Evolutionary conservation across 2,888 invertebrate genomes (phyloP).

Genomic region (Sinelater perroti): DNA sequence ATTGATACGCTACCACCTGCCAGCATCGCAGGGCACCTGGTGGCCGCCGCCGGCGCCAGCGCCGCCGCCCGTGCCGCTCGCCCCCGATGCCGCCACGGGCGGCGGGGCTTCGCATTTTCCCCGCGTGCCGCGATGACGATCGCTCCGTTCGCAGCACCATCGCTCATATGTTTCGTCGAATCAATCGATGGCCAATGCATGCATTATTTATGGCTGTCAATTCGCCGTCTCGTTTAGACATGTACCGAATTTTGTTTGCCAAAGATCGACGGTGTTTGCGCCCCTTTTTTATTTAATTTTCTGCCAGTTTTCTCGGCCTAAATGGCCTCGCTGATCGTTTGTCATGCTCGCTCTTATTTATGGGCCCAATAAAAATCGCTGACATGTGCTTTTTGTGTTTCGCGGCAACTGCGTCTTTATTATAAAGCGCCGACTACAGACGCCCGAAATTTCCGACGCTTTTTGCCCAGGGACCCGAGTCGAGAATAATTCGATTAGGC

Average conservation of each 20-base stretch:
- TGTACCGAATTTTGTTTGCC: conserved; percentile 26
- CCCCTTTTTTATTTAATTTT: conserved; percentile 24
- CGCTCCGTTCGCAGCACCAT: conserved; percentile 36
- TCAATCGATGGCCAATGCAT: conserved; percentile 30
- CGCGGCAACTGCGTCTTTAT: conserved; percentile 23
- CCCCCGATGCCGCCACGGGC: conserved; percentile 33
- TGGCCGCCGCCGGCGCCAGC: conserved; percentile 6
- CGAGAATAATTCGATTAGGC: no score
- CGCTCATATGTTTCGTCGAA: conserved; percentile 42
- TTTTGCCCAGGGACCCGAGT: conserved; percentile 3
- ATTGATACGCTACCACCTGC: conserved; percentile 34
- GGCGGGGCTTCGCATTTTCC: conserved; percentile 34
- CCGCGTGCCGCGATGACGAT: conserved; percentile 38
- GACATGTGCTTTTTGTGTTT: conserved; percentile 25
- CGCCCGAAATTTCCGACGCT: conserved; percentile 24
- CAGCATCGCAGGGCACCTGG: conserved; percentile 25
- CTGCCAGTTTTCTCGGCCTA: conserved; percentile 19
- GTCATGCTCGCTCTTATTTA: conserved; percentile 27
- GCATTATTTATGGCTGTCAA: conserved; percentile 32
- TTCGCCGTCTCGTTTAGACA: conserved; percentile 21
- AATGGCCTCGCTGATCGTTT: conserved; percentile 26
- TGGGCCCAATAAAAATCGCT: conserved; percentile 19
- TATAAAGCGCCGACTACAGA: conserved; percentile 16
- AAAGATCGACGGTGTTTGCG: conserved; percentile 21
- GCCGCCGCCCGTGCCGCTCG: background rate